Conservation (phyloP, 2,113 vertebrate genomes). For the Sturnus vulgaris region DNA sequence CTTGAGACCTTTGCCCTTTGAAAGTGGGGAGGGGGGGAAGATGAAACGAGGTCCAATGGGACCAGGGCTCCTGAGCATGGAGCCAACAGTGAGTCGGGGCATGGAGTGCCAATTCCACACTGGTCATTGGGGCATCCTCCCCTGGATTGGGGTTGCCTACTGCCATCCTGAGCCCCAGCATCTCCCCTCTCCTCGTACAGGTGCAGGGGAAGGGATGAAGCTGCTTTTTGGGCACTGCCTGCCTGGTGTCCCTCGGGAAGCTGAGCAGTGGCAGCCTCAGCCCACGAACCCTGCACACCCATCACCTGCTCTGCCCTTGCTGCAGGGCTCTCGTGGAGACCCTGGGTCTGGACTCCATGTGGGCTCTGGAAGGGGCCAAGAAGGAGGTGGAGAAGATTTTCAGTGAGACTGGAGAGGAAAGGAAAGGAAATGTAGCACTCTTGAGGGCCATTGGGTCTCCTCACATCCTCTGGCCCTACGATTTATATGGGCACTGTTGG, state of each 20-base stretch:
- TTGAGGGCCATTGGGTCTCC: neutral
- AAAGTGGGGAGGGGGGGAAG: neutral
- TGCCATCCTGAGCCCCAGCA: neutral
- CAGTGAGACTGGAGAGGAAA: neutral
- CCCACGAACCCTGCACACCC: accelerated
- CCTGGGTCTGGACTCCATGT: accelerated
- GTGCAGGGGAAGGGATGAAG: neutral
- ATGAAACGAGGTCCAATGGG: accelerated
- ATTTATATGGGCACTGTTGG: accelerated
- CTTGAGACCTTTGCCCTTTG: neutral
- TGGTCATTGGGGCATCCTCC: neutral
- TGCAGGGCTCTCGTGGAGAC: neutral
- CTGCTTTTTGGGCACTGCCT: neutral
- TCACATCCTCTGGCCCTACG: neutral
- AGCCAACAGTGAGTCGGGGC: neutral
- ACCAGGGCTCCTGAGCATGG: neutral
- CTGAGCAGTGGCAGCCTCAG: neutral
- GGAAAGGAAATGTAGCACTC: neutral
- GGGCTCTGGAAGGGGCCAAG: neutral
- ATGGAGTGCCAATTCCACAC: accelerated
- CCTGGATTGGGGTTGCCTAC: neutral
- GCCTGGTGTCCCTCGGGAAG: neutral
- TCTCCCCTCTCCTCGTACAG: accelerated
- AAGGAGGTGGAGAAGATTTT: neutral
- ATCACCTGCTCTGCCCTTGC: neutral